Evolutionary conservation across 2,888 invertebrate genomes (phyloP), one percentile per base, ranked within the genome.

Genomic region (Ecliptopera silaceata): DNA sequence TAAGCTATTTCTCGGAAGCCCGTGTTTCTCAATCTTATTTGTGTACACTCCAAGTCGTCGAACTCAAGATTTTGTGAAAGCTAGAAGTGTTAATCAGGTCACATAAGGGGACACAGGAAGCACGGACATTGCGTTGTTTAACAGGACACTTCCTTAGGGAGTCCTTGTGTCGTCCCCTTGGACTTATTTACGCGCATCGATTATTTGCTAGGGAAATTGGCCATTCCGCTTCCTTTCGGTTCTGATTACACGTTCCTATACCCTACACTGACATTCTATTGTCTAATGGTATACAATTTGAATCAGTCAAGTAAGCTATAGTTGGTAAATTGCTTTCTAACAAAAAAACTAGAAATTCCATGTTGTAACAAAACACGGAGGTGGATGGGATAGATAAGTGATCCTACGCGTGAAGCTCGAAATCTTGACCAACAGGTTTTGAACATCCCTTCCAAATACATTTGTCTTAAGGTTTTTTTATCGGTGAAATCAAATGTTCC

Each of bases 141-240:
- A 90, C 88, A 84, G 83, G 82, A 75, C 79, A 75, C 76, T 86
- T 89, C 90, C 90, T 88, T 65, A 75, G 74, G 77, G 79, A 73
- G 70, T 38, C 26, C 49, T 18, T 31, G 5, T 53, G 58, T 76
- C 78, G 58, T 76, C 78, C 80, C 77, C 71, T 70, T 64, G 71
- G 71, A 72, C 75, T 76, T 72, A 74, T 66, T 67, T 71, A 55
- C 61, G 66, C 63, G 66, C 66, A 63, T 61, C 61, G 63, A 60
- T 66, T 61, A 66, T 66, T 66, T 57, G 58, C 58, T 64, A 63
- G 66, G 68, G 66, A 76, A 78, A 78, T 77, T 74, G 72, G 73
- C 76, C 70, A 72, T 46, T 56, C 22, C 56, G 42, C 56, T 60
- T 56, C 56, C 60, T 56, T 47, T 59, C 38, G 10, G 22, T 13